Conservation (phyloP, 2,113 vertebrate genomes). For the Galeopterus variegatus region DNA sequence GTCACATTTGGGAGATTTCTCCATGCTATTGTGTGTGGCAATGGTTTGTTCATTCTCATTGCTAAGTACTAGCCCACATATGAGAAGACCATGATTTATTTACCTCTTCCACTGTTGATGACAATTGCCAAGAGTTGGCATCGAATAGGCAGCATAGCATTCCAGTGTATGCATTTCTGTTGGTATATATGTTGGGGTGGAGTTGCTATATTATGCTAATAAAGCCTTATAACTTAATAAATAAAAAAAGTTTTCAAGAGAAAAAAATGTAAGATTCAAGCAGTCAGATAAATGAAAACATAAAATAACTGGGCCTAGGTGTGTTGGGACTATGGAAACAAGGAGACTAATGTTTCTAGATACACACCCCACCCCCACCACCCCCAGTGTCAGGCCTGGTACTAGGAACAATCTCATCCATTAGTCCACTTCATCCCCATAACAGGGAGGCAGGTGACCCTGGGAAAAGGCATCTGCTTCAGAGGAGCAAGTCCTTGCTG, state of each 20-base stretch:
- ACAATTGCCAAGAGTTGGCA: neutral
- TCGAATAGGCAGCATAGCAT: neutral
- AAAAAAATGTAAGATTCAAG: neutral
- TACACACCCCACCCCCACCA: no score
- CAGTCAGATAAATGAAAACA: conserved; percentile 24
- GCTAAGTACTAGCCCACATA: neutral
- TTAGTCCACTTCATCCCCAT: neutral
- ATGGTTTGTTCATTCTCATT: neutral
- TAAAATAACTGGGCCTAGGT: neutral
- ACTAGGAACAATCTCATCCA: neutral
- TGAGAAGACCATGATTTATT: neutral
- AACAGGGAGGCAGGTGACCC: neutral
- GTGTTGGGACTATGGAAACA: neutral
- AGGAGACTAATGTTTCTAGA: neutral
- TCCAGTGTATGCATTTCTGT: neutral
- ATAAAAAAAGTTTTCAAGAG: neutral
- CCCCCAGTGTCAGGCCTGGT: neutral
- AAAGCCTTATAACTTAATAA: conserved; percentile 15
- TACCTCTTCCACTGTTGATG: neutral
- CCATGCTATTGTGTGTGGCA: neutral
- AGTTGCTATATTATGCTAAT: neutral
- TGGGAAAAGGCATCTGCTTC: neutral
- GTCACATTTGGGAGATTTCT: neutral
- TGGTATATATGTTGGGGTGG: neutral
- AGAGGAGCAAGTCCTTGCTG: neutral